Evolutionary conservation across 2,888 invertebrate genomes (phyloP), one percentile per base, ranked within the genome.

Genomic region (Itoplectis maculator): DNA sequence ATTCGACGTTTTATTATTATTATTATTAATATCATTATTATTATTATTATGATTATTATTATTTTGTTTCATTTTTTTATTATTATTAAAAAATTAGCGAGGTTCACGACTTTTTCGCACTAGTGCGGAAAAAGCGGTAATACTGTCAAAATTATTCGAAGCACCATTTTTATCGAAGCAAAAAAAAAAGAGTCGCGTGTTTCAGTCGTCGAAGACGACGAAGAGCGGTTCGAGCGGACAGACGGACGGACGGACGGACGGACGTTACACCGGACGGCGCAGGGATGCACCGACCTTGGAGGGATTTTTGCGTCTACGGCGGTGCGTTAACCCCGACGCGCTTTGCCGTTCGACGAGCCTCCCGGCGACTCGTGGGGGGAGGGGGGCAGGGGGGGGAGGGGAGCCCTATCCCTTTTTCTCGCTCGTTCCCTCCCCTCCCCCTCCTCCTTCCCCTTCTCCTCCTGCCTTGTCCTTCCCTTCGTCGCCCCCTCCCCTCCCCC

Each of bases 291-390:
- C 90, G 92, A 90, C 92, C 92, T 92, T 92, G 92, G 86, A 90
- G 91, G 91, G 92, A 92, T 92, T 92, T 92, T 92, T 92, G 91
- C 91, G 92, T 92, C 92, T 92, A 91, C 91, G 90, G 85, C 88
- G 88, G 92, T 89, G 85, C 92, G 87, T 92, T 92, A 88, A 92
- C 92, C 92, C 92, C 88, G 87, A 61, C 59, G 72, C 70, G 79
- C 77, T 56, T 84, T 72, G 61, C 76, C 59, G 68, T 68, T n/a
- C n/a, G 66, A 66, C 66, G 35, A 29, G 59, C 29, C 47, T 65
- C 81, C 69, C 68, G 51, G 74, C 61, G 37, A 61, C 79, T 79
- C 83, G 56, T 76, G 75, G 56, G 63, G 49, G 70, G 49, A 79
- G 69, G 59, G 76, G 78, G 79, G 70, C 74, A 69, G 65, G 73